Percentiles rank a stretch among this genome's conserved stretches.
phyloP scores from a whole-genome alignment of 2,888 invertebrate species.

The Julus scandinavius region DNA sequence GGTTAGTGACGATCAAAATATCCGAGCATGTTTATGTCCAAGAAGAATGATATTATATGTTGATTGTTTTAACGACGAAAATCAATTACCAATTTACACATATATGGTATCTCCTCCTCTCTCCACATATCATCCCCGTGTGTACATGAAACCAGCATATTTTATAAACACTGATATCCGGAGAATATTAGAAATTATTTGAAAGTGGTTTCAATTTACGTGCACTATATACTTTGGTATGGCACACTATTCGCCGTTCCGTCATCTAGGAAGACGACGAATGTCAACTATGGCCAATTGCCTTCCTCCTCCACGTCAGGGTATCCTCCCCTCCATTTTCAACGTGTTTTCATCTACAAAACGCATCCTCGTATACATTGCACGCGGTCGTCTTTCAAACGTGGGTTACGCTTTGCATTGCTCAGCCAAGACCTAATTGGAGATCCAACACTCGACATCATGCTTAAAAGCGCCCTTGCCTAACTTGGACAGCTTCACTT shows the following conservation, averaged over 20 bases:
- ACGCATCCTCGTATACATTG: neutral
- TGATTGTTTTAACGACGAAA: neutral
- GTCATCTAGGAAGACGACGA: neutral
- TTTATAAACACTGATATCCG: neutral
- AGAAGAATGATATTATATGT: neutral
- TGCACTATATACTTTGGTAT: neutral
- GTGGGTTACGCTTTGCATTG: neutral
- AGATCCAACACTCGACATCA: neutral
- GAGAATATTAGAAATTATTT: neutral
- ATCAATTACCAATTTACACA: neutral
- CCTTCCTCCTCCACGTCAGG: neutral
- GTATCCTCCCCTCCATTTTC: conserved; percentile 12
- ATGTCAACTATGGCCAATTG: neutral
- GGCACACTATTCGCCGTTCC: neutral
- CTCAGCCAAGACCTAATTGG: neutral
- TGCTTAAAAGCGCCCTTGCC: neutral
- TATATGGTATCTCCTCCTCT: neutral
- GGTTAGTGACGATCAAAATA: neutral
- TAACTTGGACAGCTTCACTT: neutral
- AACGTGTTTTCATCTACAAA: neutral
- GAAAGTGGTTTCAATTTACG: conserved; percentile 18
- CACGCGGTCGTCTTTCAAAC: neutral
- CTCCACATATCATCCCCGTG: no score
- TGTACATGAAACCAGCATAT: neutral
- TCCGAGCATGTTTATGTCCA: neutral